These are phyloP conservation scores for Drosophila siamana DNA, from an alignment of 2,888 invertebrate species.

Conservation along the genomic window DNA sequence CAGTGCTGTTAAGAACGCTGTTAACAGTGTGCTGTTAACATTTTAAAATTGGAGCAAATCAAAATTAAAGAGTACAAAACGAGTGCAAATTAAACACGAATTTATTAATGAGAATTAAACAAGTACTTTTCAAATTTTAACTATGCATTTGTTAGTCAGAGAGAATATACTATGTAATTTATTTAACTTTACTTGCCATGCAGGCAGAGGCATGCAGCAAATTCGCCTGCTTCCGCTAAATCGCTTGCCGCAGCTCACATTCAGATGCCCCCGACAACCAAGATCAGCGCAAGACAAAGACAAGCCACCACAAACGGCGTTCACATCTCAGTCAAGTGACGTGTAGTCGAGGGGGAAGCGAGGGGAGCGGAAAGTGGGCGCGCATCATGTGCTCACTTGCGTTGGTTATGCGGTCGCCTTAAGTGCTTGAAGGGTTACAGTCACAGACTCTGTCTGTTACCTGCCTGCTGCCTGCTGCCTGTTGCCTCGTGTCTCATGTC, in stretches of 20 bases:
- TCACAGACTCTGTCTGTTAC: conserved; percentile 14
- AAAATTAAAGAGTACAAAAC: neutral
- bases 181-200: no score
- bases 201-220: neutral
- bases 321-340: conserved; percentile 23
- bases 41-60: neutral
- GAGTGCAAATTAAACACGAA: no score
- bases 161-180: no score
- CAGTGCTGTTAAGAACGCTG: conserved; percentile 43
- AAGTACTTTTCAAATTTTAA: no score
- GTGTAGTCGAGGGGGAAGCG: conserved; percentile 4
- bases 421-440: conserved; percentile 57
- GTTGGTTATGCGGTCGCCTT: conserved; percentile 64
- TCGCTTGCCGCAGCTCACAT: neutral
- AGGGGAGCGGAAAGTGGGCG: conserved; percentile 1
- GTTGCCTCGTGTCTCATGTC: no score
- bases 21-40: conserved; percentile 16
- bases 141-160: no score
- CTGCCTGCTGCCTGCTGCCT: no score
- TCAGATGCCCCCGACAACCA: neutral
- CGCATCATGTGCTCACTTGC: conserved; percentile 55
- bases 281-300: conserved; percentile 45
- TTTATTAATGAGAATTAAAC: no score
- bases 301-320: conserved; percentile 47
- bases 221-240: neutral